phyloP scores from a whole-genome alignment of 2,797 vertebrate genomes.

The Odontamblyopus rebecca region DNA sequence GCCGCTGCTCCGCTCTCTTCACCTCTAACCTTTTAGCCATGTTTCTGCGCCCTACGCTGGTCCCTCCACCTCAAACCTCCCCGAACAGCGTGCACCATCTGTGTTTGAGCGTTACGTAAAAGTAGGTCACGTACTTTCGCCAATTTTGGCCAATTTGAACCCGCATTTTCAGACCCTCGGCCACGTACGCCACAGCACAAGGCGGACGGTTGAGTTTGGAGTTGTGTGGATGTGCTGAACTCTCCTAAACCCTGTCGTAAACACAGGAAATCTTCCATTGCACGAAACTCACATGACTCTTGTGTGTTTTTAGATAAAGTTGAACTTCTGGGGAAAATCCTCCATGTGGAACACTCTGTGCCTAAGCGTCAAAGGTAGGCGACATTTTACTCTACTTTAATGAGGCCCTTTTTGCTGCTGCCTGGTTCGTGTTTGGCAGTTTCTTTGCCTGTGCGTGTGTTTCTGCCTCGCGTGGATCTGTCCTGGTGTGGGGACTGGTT shows the following conservation, averaged over 20 bases:
- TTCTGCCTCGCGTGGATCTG: background rate
- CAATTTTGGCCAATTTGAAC: background rate
- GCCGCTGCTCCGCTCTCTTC: constrained; percentile 10
- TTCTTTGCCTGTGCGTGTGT: background rate
- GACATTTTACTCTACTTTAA: constrained; percentile 20
- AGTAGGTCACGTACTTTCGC: background rate
- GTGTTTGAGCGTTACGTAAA: background rate
- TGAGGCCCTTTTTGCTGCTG: background rate
- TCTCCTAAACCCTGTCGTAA: background rate
- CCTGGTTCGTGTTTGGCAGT: background rate
- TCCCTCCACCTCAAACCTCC: background rate
- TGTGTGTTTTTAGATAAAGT: constrained; percentile 86
- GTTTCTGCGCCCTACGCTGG: background rate
- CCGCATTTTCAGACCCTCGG: no score
- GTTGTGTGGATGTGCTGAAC: no score
- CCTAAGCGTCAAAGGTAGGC: constrained; percentile 98
- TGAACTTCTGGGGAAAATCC: constrained; percentile 96
- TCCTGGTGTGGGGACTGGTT: constrained; percentile 4
- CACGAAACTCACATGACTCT: constrained; percentile 24
- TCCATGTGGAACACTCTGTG: constrained; percentile 97
- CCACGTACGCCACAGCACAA: no score
- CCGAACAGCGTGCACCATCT: background rate
- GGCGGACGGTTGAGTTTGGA: no score
- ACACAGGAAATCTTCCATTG: background rate
- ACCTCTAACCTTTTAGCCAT: background rate